These are phyloP conservation scores for Oreotragus oreotragus DNA, from an alignment of 2,113 vertebrate genomes.

Conservation along the genomic window DNA sequence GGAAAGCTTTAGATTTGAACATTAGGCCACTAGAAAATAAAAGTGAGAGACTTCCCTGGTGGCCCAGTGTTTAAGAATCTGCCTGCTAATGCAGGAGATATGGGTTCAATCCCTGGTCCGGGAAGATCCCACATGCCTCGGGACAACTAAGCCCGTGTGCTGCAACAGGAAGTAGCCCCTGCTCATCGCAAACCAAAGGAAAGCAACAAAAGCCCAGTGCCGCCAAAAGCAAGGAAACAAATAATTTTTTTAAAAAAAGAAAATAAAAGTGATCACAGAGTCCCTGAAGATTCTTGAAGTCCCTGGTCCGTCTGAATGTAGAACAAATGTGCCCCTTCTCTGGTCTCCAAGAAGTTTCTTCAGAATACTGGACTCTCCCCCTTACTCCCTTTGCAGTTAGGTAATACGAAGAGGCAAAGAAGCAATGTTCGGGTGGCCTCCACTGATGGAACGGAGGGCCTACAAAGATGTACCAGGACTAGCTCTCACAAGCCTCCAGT, in stretches of 20 bases:
- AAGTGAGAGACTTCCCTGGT: not conserved
- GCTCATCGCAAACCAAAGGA: not conserved
- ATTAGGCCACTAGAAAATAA: not conserved
- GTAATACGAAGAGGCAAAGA: not conserved
- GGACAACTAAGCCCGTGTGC: not conserved
- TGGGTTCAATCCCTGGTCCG: not conserved
- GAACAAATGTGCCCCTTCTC: not conserved
- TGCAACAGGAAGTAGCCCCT: not conserved
- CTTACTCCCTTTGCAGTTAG: not conserved
- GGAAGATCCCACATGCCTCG: not conserved
- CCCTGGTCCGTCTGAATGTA: not conserved
- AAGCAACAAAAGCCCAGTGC: not conserved
- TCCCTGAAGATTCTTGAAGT: not conserved
- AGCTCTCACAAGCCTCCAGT: not conserved
- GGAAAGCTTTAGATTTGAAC: conserved; percentile 1
- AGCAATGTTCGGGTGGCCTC: not conserved
- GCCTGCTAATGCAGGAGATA: not conserved
- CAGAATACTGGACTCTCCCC: not conserved
- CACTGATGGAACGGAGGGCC: not conserved
- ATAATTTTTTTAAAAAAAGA: not conserved
- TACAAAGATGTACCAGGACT: not conserved
- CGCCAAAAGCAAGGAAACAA: not conserved
- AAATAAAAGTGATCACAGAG: not conserved
- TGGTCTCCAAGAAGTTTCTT: not conserved
- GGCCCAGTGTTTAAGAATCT: not conserved